These are phyloP conservation scores for Drosophila teissieri DNA, from an alignment of 1,140 invertebrate genomes.

Conservation along the genomic window DNA sequence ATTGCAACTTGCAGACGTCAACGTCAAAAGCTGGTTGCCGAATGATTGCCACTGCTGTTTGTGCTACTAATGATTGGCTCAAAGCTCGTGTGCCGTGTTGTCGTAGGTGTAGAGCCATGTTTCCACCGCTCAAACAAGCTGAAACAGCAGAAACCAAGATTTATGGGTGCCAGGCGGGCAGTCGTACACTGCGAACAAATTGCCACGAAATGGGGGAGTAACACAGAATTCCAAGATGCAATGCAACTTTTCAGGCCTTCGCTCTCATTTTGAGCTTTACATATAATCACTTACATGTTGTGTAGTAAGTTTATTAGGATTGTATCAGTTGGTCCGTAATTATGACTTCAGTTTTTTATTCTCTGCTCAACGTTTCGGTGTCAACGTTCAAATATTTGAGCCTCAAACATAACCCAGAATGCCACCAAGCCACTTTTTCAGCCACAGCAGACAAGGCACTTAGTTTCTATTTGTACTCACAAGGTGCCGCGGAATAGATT, in stretches of 20 bases:
- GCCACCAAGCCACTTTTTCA: conserved; percentile 32
- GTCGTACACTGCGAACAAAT: conserved; percentile 9
- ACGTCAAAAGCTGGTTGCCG: conserved; percentile 36
- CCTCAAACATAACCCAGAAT: conserved; percentile 63
- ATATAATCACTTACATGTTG: not conserved
- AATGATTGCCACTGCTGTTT: conserved; percentile 32
- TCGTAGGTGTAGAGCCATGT: conserved; percentile 65
- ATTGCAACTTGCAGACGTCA: conserved; percentile 41
- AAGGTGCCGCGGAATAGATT: conserved; percentile 90
- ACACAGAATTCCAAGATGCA: too few relatives aligned
- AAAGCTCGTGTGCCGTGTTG: conserved; percentile 50
- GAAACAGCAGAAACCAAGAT: conserved; percentile 20
- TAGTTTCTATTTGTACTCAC: conserved; percentile 86
- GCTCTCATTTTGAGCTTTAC: too few relatives aligned
- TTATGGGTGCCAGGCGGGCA: conserved; percentile 30
- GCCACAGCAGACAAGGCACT: conserved; percentile 1
- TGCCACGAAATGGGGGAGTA: not conserved
- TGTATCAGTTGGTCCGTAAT: too few relatives aligned
- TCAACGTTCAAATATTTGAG: conserved; percentile 53
- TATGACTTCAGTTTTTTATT: not conserved
- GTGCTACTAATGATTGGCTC: conserved; percentile 66
- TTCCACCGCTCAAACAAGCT: conserved; percentile 44
- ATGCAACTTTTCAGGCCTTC: too few relatives aligned
- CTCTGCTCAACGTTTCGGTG: conserved; percentile 36
- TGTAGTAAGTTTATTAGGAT: not conserved